phyloP scores from a whole-genome alignment of 2,113 vertebrate genomes.

The Fulica atra region DNA sequence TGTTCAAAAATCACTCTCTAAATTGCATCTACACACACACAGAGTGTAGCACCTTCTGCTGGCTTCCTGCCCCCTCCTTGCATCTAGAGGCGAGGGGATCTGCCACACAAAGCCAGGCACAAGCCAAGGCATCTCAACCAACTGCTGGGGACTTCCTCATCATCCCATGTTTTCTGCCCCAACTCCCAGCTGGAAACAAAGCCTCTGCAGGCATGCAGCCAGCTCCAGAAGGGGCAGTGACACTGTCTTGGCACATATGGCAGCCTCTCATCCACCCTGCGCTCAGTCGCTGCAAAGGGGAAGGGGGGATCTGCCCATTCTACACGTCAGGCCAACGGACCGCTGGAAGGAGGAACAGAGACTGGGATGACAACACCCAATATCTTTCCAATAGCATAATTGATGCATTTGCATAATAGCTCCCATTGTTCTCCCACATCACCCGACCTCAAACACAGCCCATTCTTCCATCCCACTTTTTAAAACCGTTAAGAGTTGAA shows the following conservation, averaged over 20 bases:
- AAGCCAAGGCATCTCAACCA: neutral
- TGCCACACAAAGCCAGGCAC: neutral
- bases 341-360: neutral
- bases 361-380: neutral
- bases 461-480: neutral
- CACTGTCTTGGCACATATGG: neutral
- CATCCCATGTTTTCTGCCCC: neutral
- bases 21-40: neutral
- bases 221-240: constrained; percentile 3
- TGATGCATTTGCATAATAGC: neutral
- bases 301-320: neutral
- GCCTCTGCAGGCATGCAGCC: neutral
- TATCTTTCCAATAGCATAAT: neutral
- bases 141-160: neutral
- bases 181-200: neutral
- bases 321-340: neutral
- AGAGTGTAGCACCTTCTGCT: neutral
- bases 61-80: neutral
- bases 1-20: neutral
- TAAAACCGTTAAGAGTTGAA: neutral
- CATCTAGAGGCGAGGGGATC: neutral
- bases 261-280: neutral
- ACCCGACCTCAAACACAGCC: neutral
- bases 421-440: neutral
- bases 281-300: neutral